Base-by-base conservation (phyloP, 2,113 vertebrate species). In the Corydoras sp. region DNA sequence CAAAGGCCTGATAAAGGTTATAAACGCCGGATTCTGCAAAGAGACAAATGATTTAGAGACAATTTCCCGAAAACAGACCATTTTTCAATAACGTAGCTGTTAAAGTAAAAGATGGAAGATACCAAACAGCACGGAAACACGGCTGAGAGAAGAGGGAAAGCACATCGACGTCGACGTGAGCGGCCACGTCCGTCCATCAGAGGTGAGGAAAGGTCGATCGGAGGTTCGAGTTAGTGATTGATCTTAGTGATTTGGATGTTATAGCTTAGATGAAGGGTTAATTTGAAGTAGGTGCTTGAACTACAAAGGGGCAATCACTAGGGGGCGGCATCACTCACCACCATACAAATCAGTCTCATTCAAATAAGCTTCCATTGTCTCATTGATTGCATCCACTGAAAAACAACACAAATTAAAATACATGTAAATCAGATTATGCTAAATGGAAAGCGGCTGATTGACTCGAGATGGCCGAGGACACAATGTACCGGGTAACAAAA, bases 321-420 rank as follows among this genome's bases (percentile, higher is more conserved):
- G 86, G 85, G 85, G 90, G 90, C 87, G 91, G 88, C 86, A 80
- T 87, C 92, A 99, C 97, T 99, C 96, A 99, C 97, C 97, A 95
- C 95, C 91, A 92, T 92, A 96, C 88, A 96, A 92, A 92, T 94
- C 96, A 93, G 94, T 95, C 88, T 95, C 95, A 98, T 93, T 98
- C 92, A 96, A 95, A 93, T 93, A 95, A 96, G 90, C 94, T 91
- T 92, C 92, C 92, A 95, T 89, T 94, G 95, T 99, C 88, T 99
- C 97, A 99, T 99, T 99, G 93, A 97, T 91, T 92, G 93, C 92
- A 93, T 98, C 93, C 94, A 96, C 97, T 99, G 95, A 91, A 99
- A 99, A 91, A 98, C 85, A 95, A 96, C 89, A 98, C 82, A 94
- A 93, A 88, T 91, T 88, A 79, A 92, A 90, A 88, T 89, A 32